Conservation (phyloP, 2,888 invertebrate species). For the Vandiemenella viatica region DNA sequence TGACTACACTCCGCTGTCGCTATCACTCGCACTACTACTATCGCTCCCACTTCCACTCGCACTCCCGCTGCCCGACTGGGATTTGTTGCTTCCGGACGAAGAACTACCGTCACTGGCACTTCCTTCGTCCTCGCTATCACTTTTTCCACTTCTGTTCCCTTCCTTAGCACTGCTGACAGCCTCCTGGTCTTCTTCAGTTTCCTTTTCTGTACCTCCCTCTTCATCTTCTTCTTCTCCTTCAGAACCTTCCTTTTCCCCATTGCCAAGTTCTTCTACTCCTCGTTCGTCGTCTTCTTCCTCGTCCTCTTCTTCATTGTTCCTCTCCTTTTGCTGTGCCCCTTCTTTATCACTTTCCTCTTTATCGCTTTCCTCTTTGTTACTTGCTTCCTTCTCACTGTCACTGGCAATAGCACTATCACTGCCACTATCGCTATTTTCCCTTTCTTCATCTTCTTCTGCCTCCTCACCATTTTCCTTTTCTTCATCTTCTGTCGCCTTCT, state of each 20-base stretch:
- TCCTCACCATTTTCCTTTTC: conserved; percentile 11
- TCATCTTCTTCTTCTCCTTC: background rate
- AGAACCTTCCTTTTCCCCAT: background rate
- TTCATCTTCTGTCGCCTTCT: conserved; percentile 8
- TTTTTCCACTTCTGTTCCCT: background rate
- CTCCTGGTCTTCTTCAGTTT: background rate
- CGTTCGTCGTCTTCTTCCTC: background rate
- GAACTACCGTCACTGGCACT: conserved; percentile 17
- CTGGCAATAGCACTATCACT: conserved; percentile 15
- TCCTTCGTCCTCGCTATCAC: background rate
- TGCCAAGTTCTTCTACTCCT: background rate
- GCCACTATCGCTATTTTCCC: conserved; percentile 14
- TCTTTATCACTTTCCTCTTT: conserved; percentile 9
- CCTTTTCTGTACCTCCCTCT: conserved; percentile 13
- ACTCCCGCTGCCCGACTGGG: background rate
- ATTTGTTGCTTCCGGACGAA: background rate
- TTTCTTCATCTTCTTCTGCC: conserved; percentile 6
- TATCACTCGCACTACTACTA: background rate
- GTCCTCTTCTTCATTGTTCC: conserved; percentile 1
- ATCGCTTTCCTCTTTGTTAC: conserved; percentile 20
- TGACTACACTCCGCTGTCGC: background rate
- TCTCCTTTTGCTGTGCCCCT: conserved; percentile 18
- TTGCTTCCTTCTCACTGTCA: conserved; percentile 31
- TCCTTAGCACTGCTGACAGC: background rate
- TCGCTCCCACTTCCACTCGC: background rate